Evolutionary conservation across 2,113 vertebrate species (phyloP), one percentile per base, ranked within the genome.

Genomic region (Sceloporus tristichus): DNA sequence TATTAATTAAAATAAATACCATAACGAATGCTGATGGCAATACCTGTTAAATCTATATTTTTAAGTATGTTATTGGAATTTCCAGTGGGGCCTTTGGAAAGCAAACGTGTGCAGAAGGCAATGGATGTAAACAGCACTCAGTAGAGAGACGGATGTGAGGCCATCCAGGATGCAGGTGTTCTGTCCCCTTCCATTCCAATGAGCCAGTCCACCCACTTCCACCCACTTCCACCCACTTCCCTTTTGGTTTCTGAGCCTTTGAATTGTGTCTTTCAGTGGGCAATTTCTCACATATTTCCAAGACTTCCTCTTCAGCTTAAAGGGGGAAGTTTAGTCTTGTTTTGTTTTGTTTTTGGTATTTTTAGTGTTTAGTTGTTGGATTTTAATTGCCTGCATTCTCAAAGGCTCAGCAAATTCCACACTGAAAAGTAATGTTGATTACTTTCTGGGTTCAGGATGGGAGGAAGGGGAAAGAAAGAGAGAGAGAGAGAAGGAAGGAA

Each of bases 141-240:
- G 74, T 13, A 34, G 80, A 68, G 14, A 4, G 25, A 13, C 25
- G 10, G 75, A 86, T 27, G 13, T 68, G 40, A 79, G 42, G 85
- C 40, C 62, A 34, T 79, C 10, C 85, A 88, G 87, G 87, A 88
- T 84, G 73, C 87, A 88, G 87, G 81, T 84, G 87, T 70, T 29
- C 10, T 6, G 42, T 83, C 81, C 59, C 71, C 73, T 88, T 88
- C 76, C 66, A 8, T 56, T 87, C 73, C 16, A 21, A 4, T 76
- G 40, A 56, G 42, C 21, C 42, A 13, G 9, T 77, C 87, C 80
- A 84, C 81, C 59, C 80, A 88, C 87, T 83, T 48, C 42, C 42
- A 48, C 42, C 42, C 42, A n/a, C n/a, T n/a, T 77, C 87, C 80
- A 83, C 80, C 59, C 80, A 88, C 87, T 83, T 83, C 81, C 81